Conservation (phyloP, 2,888 invertebrate species). For the Branchellion lobata region DNA sequence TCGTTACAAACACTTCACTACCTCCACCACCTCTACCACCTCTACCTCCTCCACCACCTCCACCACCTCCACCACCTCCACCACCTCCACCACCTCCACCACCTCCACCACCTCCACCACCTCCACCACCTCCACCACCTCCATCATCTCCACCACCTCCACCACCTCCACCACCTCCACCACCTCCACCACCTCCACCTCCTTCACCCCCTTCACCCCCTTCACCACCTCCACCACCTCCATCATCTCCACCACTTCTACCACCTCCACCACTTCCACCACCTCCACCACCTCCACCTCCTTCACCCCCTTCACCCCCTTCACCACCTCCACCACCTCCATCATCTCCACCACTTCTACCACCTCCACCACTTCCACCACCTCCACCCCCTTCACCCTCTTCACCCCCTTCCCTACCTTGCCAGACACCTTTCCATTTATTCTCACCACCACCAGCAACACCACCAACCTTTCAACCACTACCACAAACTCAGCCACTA, state of each 20-base stretch:
- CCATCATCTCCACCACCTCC: neutral
- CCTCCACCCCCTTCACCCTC: neutral
- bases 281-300: neutral
- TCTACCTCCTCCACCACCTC: neutral
- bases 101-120: neutral
- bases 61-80: neutral
- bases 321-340: neutral
- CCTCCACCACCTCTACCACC: too few relatives aligned
- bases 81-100: neutral
- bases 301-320: neutral
- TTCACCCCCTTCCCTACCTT: too few relatives aligned
- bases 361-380: too few relatives aligned
- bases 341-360: neutral
- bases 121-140: neutral
- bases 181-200: neutral
- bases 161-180: constrained; percentile 6
- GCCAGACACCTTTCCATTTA: too few relatives aligned
- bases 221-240: neutral
- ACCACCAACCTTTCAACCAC: neutral
- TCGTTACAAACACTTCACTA: neutral
- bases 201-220: neutral
- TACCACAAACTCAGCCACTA: neutral
- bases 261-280: neutral
- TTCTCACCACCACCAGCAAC: neutral
- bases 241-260: neutral